Conservation (phyloP, 2,113 vertebrate genomes). For the Cyphomyrus discorhynchus region DNA sequence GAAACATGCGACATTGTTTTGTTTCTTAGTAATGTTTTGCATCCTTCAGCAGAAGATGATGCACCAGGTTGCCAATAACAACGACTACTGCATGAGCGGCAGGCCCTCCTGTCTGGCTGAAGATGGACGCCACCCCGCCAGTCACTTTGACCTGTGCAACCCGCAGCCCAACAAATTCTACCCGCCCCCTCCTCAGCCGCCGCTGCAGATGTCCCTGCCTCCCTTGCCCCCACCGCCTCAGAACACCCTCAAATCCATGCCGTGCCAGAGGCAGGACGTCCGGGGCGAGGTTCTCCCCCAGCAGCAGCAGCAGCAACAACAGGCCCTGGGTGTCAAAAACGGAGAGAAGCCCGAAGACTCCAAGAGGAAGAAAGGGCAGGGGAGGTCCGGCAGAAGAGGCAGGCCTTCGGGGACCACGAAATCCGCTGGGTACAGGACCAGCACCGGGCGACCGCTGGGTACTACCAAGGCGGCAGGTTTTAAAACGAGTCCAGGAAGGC, state of each 20-base stretch:
- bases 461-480: conserved; percentile 97
- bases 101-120: conserved; percentile 85
- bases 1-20: not conserved
- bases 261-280: conserved; percentile 79
- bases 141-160: conserved; percentile 87
- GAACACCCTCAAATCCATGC: conserved; percentile 76
- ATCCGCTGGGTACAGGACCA: conserved; percentile 93
- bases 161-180: conserved; percentile 83
- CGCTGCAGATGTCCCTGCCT: conserved; percentile 59
- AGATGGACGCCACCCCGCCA: conserved; percentile 72
- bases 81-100: conserved; percentile 82
- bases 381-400: conserved; percentile 84
- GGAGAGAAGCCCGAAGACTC: conserved; percentile 73
- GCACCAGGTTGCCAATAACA: conserved; percentile 82
- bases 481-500: conserved; percentile 96
- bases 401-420: conserved; percentile 93
- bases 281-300: conserved; percentile 65
- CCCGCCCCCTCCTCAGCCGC: conserved; percentile 68
- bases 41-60: conserved; percentile 81
- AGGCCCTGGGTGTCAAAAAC: conserved; percentile 64
- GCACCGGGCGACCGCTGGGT: conserved; percentile 90
- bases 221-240: conserved; percentile 56
- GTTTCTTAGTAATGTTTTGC: conserved; percentile 23
- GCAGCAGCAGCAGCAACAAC: conserved; percentile 65
- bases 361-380: conserved; percentile 88